Percentiles rank a stretch among this genome's conserved stretches.
Evolutionary conservation across 2,888 invertebrate genomes (phyloP).

Genomic region (Pseudococcus viburni): DNA sequence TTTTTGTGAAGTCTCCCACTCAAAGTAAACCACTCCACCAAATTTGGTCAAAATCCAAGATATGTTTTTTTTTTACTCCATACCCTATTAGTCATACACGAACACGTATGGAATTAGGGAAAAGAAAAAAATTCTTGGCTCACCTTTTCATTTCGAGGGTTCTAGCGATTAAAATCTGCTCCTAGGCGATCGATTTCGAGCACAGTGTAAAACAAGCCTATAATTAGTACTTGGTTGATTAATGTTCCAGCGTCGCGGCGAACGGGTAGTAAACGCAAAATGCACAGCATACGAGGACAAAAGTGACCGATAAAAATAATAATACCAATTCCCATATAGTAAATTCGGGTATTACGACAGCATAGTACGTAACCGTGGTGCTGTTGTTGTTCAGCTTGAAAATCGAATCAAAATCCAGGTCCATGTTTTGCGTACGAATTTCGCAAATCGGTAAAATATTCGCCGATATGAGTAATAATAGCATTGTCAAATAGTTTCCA

Average conservation of each 20-base stretch:
- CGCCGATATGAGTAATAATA: background rate
- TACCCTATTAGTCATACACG: too few relatives aligned
- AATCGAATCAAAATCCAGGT: slow-evolving; percentile 48
- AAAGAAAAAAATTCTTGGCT: too few relatives aligned
- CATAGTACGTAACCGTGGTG: background rate
- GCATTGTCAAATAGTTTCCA: background rate
- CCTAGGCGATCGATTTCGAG: background rate
- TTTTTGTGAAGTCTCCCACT: too few relatives aligned
- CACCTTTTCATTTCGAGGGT: background rate
- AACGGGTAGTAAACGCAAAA: slow-evolving; percentile 40
- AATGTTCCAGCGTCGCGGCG: slow-evolving; percentile 29
- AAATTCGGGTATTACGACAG: slow-evolving; percentile 18
- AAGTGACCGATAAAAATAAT: slow-evolving; percentile 2
- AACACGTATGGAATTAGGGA: too few relatives aligned
- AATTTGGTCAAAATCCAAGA: too few relatives aligned
- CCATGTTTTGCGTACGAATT: slow-evolving; percentile 30
- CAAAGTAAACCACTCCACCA: too few relatives aligned
- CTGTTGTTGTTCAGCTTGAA: slow-evolving; percentile 13
- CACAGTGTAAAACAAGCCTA: background rate
- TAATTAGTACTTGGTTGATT: background rate
- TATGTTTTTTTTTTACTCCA: too few relatives aligned
- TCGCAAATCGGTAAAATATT: slow-evolving; percentile 27
- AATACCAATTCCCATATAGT: slow-evolving; percentile 14
- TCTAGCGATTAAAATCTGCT: background rate
- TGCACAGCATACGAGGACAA: slow-evolving; percentile 19